Base-by-base conservation (phyloP, 92 coral and sea anemone species). In the Epizoanthus scotinus region DNA sequence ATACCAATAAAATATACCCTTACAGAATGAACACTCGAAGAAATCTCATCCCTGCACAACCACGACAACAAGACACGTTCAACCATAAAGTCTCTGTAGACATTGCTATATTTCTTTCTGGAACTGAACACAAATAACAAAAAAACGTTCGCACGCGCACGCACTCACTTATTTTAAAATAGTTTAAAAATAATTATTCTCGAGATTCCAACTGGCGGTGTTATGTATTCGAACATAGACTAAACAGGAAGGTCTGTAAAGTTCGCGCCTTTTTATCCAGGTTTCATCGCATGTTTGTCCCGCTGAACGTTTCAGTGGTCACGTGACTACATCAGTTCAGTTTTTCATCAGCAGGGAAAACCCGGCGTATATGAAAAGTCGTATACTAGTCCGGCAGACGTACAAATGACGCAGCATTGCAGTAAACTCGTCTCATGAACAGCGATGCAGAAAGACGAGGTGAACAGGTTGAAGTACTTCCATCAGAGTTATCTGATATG, bases 21-120 rank as follows among this genome's bases (percentile, higher is more conserved):
- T 34, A 34, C 40, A 34, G n/a, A n/a, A n/a, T n/a, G n/a, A 94
- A 79, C 25, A 90, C 83, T 74, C 92, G 97, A 78, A 94, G 91
- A 87, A 94, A 88, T 87, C 85, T 88, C 78, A 86, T 5, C 13
- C 73, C 98, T 94, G 93, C 80, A 83, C 85, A 78, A 64, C 83
- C 77, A 61, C 66, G 86, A 83, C 38, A 38, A 38, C 54, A 67
- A 36, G 5, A 67, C 7, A 22, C 22, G 29, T 67, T 20, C 22
- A 34, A 26, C 40, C 14, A n/a, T 34, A 0, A 67, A 67, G 27
- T 66, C 42, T 22, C 42, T 14, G 34, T 19, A 28, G 0, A 38
- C 54, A 20, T 0, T 21, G 12, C 27, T 19, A 5, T 38, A 42
- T 44, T 44, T 44, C 12, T 44, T 44, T 13, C 13, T 44, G 50